Base-by-base conservation (phyloP, 1,140 invertebrate genomes). In the Prorops nasuta region DNA sequence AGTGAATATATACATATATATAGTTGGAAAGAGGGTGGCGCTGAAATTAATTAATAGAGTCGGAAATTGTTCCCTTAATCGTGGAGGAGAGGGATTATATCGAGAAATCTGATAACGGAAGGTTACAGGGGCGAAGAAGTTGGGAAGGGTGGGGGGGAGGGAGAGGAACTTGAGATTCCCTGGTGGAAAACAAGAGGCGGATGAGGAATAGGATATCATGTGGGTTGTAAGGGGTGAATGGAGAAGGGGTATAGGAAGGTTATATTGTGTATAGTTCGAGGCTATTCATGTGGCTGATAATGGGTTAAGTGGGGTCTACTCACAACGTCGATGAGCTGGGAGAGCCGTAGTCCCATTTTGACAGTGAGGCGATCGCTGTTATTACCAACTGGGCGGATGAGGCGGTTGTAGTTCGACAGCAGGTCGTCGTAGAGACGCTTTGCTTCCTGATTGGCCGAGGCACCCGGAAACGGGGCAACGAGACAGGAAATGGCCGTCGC, bases 281-380 rank as follows among this genome's bases (percentile, higher is more conserved):
- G 44, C 37, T 49, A 53, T 53, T 56, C 43, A 44, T 28, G 28
- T 46, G 38, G 0, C 15, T 24, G 18, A 51, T 59, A 55, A 56
- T 51, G 42, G 48, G 37, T 59, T 46, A 51, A 58, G 44, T 53
- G 50, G 36, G 14, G 24, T 51, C 38, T 65, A 90, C 92, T 95
- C 81, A 98, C 96, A 79, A 98, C 92, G 79, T 98, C 96, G 70
- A 98, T 98, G 66, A 98, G 87, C 81, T 98, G 96, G 61, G 95
- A 97, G 45, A 98, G 83, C 69, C 90, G 86, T 44, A 98, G 86
- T 56, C 94, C 94, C 87, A 98, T 90, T 80, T 94, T 95, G 70
- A 98, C 94, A 51, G 91, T 95, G 65, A 98, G 86, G 63, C 90
- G 86, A 78, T 98, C 95, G 45, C 91, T 92, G 80, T 96, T 97